Evolutionary conservation across 2,113 vertebrate genomes (phyloP), one percentile per base, ranked within the genome.

Genomic region (Chascanopsetta lugubris): DNA sequence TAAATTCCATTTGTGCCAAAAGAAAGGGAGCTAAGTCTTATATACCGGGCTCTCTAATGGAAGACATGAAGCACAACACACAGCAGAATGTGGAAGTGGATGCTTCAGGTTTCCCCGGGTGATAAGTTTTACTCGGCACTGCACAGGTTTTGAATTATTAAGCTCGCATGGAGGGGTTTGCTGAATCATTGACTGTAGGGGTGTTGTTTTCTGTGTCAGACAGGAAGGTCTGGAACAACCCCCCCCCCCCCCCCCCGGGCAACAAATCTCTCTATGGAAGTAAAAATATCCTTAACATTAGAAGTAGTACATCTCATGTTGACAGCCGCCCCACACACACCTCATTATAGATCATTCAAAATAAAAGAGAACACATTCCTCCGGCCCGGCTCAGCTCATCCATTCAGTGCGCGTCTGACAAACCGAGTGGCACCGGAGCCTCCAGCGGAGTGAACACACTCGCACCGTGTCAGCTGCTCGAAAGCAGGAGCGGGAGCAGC

Each of bases 181-280:
- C 57, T 72, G 72, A 86, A 79, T 84, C 80, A 85, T 72, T 40
- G 51, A 6, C 26, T 43, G 34, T 8, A 13, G 42, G 11, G 2
- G 13, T 36, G 34, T 15, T 15, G 15, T 13, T 36, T 36, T 36
- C 34, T 36, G 11, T 40, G 48, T 69, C 21, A 15, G 40, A 26
- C 45, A 51, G 30, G 48, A 36, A 48, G 4, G 15, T 62, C 49
- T 38, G 54, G 13, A 45, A 30, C 45, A 61, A 57, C 20, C n/a
- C 42, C 27, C 55, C 30, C 26, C 25, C n/a, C n/a, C n/a, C n/a
- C n/a, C n/a, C n/a, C n/a, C n/a, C n/a, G n/a, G n/a, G n/a, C n/a
- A n/a, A 29, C 8, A 57, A 53, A 10, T 13, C 12, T 36, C 15
- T 36, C 77, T 2, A 30, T 49, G 46, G 38, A 9, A 43, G 29